Conservation (phyloP, 2,888 invertebrate species). For the Callinectes sapidus region DNA sequence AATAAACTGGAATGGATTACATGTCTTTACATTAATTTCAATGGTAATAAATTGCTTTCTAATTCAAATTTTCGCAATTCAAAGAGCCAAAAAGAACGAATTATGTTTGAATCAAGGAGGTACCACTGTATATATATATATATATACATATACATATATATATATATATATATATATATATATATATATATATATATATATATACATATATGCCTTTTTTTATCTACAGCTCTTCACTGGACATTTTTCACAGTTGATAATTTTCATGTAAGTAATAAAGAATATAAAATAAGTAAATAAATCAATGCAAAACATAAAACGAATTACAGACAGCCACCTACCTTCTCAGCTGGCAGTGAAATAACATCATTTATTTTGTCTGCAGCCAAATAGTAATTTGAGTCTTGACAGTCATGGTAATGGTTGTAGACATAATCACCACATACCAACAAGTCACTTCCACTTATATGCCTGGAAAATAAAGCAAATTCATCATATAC, state of each 20-base stretch:
- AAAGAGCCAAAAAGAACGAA: no score
- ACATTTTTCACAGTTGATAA: no score
- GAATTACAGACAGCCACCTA: slow-evolving; percentile 67
- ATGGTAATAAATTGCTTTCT: no score
- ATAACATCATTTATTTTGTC: slow-evolving; percentile 92
- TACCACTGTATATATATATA: no score
- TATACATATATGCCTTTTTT: neutral
- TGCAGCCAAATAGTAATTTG: slow-evolving; percentile 89
- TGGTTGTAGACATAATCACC: slow-evolving; percentile 90
- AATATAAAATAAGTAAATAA: neutral
- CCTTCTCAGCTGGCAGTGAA: slow-evolving; percentile 80
- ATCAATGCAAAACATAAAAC: neutral
- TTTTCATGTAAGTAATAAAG: neutral
- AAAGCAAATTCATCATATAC: neutral
- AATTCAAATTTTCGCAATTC: no score
- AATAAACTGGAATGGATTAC: no score
- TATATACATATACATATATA: slow-evolving; percentile 50
- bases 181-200: slow-evolving; percentile 52
- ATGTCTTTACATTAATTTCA: no score
- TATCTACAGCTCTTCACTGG: neutral
- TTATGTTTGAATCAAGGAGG: no score
- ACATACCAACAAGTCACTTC: slow-evolving; percentile 89
- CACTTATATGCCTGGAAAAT: slow-evolving; percentile 84
- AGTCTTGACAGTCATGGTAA: slow-evolving; percentile 91
- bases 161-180: slow-evolving; percentile 54